These are phyloP conservation scores for Lithobates pipiens DNA, from an alignment of 2,797 vertebrate genomes.

Conservation along the genomic window DNA sequence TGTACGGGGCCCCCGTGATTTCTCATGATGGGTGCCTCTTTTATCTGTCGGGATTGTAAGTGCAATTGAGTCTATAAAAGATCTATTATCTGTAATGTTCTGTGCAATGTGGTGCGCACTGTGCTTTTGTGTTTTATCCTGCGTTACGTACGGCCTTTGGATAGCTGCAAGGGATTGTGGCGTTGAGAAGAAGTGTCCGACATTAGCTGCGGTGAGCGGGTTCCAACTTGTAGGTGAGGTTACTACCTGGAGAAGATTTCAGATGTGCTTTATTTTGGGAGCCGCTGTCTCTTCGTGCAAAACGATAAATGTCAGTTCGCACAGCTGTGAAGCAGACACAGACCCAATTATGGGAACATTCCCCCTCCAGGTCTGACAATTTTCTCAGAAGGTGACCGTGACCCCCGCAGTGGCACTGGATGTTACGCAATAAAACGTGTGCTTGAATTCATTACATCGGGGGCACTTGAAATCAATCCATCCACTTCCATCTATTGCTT, in stretches of 20 bases:
- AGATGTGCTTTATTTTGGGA: not conserved
- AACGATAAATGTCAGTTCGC: not conserved
- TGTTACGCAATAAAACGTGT: not conserved
- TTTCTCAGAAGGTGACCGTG: not conserved
- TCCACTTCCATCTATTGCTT: not conserved
- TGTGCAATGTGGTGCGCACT: too few species aligned
- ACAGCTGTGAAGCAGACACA: not conserved
- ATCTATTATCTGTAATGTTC: too few species aligned
- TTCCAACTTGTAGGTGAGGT: too few species aligned
- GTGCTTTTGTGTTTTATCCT: too few species aligned
- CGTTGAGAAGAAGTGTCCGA: not conserved
- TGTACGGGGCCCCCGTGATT: too few species aligned
- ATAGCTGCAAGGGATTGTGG: not conserved
- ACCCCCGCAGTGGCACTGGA: not conserved
- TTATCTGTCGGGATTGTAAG: too few species aligned
- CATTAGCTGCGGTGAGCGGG: too few species aligned
- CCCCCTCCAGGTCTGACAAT: not conserved
- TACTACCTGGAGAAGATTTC: not conserved
- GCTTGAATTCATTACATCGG: not conserved
- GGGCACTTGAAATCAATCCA: not conserved
- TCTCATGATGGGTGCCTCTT: too few species aligned
- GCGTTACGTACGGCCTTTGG: too few species aligned
- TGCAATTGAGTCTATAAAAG: too few species aligned
- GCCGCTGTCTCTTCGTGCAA: not conserved
- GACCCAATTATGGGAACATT: not conserved